These are phyloP conservation scores for Cynodonichthys magdalenae DNA, from an alignment of 2,797 vertebrate genomes.

Conservation along the genomic window DNA sequence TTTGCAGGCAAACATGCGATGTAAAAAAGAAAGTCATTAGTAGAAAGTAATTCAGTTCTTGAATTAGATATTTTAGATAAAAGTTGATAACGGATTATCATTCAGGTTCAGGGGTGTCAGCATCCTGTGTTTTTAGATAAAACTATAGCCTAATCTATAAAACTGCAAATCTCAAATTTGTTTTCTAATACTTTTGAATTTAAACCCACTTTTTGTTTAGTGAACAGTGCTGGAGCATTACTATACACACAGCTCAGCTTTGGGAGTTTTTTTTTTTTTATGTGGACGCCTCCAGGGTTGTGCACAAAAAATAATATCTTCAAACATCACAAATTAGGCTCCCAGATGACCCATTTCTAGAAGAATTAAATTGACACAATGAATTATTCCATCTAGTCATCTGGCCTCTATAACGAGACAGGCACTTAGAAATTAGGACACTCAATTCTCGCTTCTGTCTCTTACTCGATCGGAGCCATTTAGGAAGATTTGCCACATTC, in stretches of 20 bases:
- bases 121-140: neutral
- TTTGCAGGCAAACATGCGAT: constrained; percentile 45
- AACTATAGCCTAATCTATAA: constrained; percentile 12
- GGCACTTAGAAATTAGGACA: constrained; percentile 66
- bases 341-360: constrained; percentile 74
- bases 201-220: constrained; percentile 45
- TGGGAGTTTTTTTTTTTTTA: constrained; percentile 44
- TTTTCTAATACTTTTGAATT: constrained; percentile 35
- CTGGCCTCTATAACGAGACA: constrained; percentile 61
- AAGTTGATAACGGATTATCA: constrained; percentile 1
- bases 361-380: constrained; percentile 75
- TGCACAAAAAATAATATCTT: constrained; percentile 41
- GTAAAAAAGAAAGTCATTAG: constrained; percentile 7
- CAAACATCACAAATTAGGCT: constrained; percentile 74
- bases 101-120: constrained; percentile 1
- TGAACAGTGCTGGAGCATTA: constrained; percentile 48
- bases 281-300: constrained; percentile 40
- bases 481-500: constrained; percentile 58
- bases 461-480: constrained; percentile 69
- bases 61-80: constrained; percentile 1
- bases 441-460: constrained; percentile 54
- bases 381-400: constrained; percentile 71
- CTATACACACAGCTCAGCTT: constrained; percentile 42
- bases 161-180: constrained; percentile 34
- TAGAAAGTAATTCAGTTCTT: constrained; percentile 10